Percentiles rank a stretch among this genome's conserved stretches.
Conservation (phyloP, 2,113 vertebrate species). For the Ivindomyrus marchei region DNA sequence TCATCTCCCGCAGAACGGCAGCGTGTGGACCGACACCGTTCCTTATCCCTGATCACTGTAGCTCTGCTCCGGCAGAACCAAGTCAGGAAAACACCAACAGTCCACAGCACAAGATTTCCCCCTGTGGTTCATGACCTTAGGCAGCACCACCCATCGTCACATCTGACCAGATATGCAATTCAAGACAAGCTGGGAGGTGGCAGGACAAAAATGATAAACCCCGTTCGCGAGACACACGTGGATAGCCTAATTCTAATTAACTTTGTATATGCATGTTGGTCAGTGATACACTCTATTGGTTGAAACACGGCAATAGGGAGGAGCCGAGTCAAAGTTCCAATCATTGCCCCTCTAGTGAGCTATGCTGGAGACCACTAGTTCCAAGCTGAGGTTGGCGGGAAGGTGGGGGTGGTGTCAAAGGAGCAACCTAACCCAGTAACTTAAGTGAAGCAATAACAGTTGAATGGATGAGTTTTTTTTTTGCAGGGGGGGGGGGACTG, state of each 20-base stretch:
- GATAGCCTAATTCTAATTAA: background rate
- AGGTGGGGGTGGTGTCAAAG: slow-evolving; percentile 7
- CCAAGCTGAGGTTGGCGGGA: background rate
- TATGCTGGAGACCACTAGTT: slow-evolving; percentile 3
- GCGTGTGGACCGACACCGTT: background rate
- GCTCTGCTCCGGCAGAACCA: background rate
- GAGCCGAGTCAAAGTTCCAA: background rate
- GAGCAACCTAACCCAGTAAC: slow-evolving; percentile 27
- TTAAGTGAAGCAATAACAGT: slow-evolving; percentile 36
- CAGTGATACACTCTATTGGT: slow-evolving; percentile 22
- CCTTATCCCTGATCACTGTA: background rate
- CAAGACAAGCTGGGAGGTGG: background rate
- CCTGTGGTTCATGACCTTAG: background rate
- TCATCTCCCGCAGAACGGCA: background rate
- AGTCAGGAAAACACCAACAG: background rate
- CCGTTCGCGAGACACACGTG: background rate
- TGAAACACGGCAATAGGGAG: background rate
- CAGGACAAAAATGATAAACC: background rate
- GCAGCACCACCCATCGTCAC: background rate
- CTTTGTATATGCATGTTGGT: background rate
- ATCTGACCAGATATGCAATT: background rate
- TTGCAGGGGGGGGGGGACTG: background rate
- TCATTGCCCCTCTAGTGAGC: background rate
- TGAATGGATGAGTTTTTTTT: slow-evolving; percentile 5
- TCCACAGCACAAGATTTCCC: background rate